Evolutionary conservation across 2,113 vertebrate genomes (phyloP).

Genomic region (Gila orcuttii): DNA sequence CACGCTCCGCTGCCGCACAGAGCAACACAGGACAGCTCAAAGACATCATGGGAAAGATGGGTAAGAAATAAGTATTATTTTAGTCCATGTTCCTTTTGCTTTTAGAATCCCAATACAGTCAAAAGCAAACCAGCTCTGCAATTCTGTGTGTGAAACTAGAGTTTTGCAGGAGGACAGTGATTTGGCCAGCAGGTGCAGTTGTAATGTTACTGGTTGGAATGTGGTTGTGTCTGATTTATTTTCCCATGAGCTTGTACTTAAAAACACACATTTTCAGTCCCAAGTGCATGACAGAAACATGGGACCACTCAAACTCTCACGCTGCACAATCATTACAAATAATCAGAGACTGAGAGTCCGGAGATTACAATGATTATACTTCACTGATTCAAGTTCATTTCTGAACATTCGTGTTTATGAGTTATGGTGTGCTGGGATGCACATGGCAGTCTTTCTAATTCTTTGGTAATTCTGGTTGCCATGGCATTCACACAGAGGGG

Average conservation of each 20-base stretch:
- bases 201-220: constrained; percentile 54
- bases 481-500: background rate
- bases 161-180: constrained; percentile 17
- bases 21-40: background rate
- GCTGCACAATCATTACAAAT: background rate
- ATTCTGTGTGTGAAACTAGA: background rate
- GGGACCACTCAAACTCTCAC: background rate
- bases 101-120: background rate
- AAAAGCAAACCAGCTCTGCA: background rate
- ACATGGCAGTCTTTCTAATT: no score
- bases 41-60: constrained; percentile 10
- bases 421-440: background rate
- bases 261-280: constrained; percentile 34
- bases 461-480: background rate
- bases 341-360: no score
- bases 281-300: background rate
- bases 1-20: background rate
- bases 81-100: background rate
- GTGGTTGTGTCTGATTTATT: constrained; percentile 55
- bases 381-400: no score
- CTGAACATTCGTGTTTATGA: no score
- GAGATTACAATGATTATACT: no score
- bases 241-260: constrained; percentile 42
- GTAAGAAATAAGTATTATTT: constrained; percentile 6
- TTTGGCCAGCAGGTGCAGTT: constrained; percentile 32